Evolutionary conservation across 2,797 vertebrate genomes (phyloP), one percentile per base, ranked within the genome.

Genomic region (Sebastes dallii): DNA sequence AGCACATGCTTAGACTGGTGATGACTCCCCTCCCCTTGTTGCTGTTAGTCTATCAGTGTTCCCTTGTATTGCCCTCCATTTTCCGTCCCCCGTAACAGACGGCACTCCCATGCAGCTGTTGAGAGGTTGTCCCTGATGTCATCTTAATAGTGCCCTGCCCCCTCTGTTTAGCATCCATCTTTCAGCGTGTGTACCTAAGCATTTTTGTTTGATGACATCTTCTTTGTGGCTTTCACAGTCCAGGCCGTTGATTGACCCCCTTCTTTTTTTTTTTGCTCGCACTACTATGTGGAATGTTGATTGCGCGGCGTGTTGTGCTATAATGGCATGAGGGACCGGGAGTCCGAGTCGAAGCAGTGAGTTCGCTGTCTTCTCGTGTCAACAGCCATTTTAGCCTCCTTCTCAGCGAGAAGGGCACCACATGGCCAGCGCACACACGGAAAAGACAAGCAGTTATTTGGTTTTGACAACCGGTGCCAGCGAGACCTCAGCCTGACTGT

Each of bases 101-200:
- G 87, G 90, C 93, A 90, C 92, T 93, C 93, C 93, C 92, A 86
- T 91, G 94, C 95, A 96, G 95, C 96, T 95, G 95, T 94, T 90
- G 90, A 91, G 93, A 88, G 90, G 88, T 92, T 91, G 93, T 94
- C 87, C 89, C 95, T 86, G 87, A 94, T 95, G 93, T 95, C 91
- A 90, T 94, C 92, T 94, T 94, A 95, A 94, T 91, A 89, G 91
- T 50, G 84, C 86, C 85, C 84, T 80, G 66, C 88, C 91, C 88
- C 87, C 91, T 84, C 88, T 95, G 92, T 95, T 95, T 94, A 95
- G 93, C 91, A 94, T 91, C 91, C 87, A 66, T 95, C 95, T 95
- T 84, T 96, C 95, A 92, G 80, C 92, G 9, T 80, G 83, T 75
- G 85, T 85, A 94, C 93, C 93, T 93, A 94, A 95, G 94, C 92